A percentile compares a stretch with the other conserved stretches of the same genome.
These are phyloP conservation scores for Sitta europaea DNA, from an alignment of 2,113 vertebrate species.

Conservation along the genomic window DNA sequence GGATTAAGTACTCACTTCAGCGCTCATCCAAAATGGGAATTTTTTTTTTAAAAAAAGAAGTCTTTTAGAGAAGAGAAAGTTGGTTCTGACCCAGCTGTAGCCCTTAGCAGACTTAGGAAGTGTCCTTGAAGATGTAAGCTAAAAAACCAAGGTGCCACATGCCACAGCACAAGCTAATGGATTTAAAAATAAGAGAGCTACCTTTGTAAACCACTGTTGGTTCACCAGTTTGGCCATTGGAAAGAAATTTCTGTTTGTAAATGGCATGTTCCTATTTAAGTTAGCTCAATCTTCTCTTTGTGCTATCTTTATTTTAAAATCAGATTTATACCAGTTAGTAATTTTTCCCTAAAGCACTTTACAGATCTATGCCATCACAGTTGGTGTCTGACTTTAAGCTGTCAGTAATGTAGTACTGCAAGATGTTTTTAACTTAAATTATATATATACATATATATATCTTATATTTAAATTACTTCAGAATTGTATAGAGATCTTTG, in stretches of 20 bases:
- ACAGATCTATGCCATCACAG: constrained; percentile 24
- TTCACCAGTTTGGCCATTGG: background rate
- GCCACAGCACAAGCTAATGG: background rate
- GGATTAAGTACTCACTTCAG: background rate
- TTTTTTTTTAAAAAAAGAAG: background rate
- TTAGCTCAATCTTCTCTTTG: background rate
- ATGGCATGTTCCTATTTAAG: background rate
- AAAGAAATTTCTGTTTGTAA: background rate
- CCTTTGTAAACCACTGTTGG: background rate
- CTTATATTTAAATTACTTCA: constrained; percentile 45
- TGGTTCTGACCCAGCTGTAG: background rate
- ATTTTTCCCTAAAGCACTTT: constrained; percentile 39
- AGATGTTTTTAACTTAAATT: constrained; percentile 53
- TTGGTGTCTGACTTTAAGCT: constrained; percentile 57
- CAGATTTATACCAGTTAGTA: constrained; percentile 15
- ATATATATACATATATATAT: background rate
- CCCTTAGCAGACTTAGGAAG: background rate
- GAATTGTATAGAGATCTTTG: background rate
- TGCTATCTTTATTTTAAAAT: constrained; percentile 37
- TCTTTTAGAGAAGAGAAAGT: background rate
- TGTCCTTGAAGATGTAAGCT: background rate
- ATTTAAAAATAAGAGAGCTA: background rate
- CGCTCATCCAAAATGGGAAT: rapidly evolving
- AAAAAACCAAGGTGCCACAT: background rate
- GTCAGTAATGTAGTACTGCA: constrained; percentile 32